Evolutionary conservation across 2,797 vertebrate species (phyloP), one percentile per base, ranked within the genome.

Genomic region (Hyperoplus immaculatus): DNA sequence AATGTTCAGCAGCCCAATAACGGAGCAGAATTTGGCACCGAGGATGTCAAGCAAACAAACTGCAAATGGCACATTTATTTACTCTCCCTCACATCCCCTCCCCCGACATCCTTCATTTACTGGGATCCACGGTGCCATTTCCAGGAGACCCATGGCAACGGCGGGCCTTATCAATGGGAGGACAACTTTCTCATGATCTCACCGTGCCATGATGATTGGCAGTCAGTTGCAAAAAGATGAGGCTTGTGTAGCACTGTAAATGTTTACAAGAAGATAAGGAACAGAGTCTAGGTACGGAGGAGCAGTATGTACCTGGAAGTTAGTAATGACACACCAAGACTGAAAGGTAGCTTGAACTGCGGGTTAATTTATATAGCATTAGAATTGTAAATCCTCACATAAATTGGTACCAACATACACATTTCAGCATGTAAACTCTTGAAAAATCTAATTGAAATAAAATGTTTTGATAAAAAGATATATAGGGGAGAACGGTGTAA

Each of bases 181-280:
- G 79, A 83, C 89, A 75, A 91, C 87, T 95, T 96, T 95, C 94
- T 95, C 94, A 95, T 95, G 94, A 95, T 94, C 94, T 95, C 94
- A 94, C 84, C 79, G 57, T 70, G 81, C 82, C 58, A 73, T 83
- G 79, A 81, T 72, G 82, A 83, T 77, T 67, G 70, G 59, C 21
- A 16, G 59, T 43, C 47, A 62, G 60, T 6, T 62, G 42, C 36
- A 38, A 63, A 59, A 76, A 76, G 63, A 77, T 72, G 62, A 79
- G 74, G 50, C 61, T 55, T 7, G 21, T 10, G 42, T 5, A 14
- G 51, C 71, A 57, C 70, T 75, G 75, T 69, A 57, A 29, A 29
- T 29, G 29, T 29, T 29, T 29, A 29, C 29, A 29, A 29, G 29
- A 29, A 29, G 29, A 29, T 29, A 29, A 29, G 29, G 29, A 29